Evolutionary conservation across 2,113 vertebrate genomes (phyloP).

Genomic region (Girardinichthys multiradiatus): DNA sequence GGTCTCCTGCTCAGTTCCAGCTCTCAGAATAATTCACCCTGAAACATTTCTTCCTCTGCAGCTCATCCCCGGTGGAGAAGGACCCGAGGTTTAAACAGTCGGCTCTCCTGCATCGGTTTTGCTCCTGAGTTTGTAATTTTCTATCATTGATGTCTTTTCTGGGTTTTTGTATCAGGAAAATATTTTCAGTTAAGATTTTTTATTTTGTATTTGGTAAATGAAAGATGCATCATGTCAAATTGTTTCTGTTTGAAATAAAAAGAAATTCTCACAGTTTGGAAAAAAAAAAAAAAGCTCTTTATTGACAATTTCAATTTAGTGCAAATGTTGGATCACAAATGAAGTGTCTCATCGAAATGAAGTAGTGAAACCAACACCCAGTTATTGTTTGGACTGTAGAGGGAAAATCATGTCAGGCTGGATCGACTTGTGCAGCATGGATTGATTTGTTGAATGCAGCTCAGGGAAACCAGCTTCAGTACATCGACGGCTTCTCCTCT

Average conservation of each 20-base stretch:
- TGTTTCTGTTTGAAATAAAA: slow-evolving; percentile 58
- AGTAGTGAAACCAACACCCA: not conserved
- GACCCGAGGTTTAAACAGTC: slow-evolving; percentile 87
- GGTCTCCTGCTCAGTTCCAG: not conserved
- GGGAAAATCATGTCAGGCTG: not conserved
- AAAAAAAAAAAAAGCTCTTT: slow-evolving; percentile 7
- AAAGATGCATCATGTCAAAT: not conserved
- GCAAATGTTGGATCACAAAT: slow-evolving; percentile 21
- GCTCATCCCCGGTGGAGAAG: slow-evolving; percentile 98
- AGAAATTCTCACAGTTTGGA: not conserved
- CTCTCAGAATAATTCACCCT: not conserved
- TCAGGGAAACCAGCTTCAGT: slow-evolving; percentile 42
- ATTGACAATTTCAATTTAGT: slow-evolving; percentile 27
- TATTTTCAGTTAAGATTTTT: slow-evolving; percentile 59
- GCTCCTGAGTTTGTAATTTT: slow-evolving; percentile 16
- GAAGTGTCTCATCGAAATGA: slow-evolving; percentile 14
- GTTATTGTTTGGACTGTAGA: not conserved
- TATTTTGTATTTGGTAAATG: slow-evolving; percentile 8
- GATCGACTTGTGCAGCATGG: not conserved
- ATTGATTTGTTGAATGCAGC: not conserved
- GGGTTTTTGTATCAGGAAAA: not conserved
- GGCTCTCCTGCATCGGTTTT: not conserved
- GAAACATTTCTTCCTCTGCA: slow-evolving; percentile 56
- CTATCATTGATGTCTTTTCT: not conserved
- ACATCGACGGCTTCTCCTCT: slow-evolving; percentile 92